These are phyloP conservation scores for Loris lydekkerianus DNA, from an alignment of 2,797 vertebrate genomes.

Conservation along the genomic window DNA sequence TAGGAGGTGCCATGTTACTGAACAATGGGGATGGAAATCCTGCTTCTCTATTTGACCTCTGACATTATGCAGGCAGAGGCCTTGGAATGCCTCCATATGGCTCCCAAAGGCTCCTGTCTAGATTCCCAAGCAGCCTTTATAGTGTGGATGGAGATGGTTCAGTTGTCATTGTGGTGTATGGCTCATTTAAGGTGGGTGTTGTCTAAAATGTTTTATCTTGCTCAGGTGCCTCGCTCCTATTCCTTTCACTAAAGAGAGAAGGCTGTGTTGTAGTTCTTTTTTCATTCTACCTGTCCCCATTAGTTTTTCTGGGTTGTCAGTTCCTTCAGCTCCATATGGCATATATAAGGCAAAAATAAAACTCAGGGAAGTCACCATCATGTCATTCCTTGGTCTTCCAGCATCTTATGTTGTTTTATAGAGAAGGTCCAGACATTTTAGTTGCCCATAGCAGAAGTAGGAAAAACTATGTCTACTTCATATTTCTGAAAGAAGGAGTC, in stretches of 20 bases:
- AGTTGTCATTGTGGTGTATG: not conserved
- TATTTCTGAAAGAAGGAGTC: not conserved
- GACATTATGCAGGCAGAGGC: no score
- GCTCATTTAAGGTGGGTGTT: not conserved
- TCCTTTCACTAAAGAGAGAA: not conserved
- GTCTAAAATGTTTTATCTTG: not conserved
- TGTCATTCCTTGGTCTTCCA: not conserved
- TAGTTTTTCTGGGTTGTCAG: not conserved
- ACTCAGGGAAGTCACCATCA: not conserved
- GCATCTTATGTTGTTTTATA: not conserved
- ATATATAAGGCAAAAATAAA: not conserved
- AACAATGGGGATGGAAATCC: not conserved
- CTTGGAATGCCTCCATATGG: not conserved
- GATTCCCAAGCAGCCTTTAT: not conserved
- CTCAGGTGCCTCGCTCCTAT: not conserved
- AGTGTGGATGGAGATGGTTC: no score
- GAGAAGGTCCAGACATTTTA: not conserved
- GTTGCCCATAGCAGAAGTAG: not conserved
- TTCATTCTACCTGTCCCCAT: not conserved
- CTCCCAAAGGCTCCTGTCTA: not conserved
- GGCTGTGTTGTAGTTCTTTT: not conserved
- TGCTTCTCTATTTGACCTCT: not conserved
- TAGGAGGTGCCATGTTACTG: not conserved
- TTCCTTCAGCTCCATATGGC: not conserved
- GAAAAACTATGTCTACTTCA: not conserved